Conservation (phyloP, 2,113 vertebrate genomes). For the Piaya cayana region DNA sequence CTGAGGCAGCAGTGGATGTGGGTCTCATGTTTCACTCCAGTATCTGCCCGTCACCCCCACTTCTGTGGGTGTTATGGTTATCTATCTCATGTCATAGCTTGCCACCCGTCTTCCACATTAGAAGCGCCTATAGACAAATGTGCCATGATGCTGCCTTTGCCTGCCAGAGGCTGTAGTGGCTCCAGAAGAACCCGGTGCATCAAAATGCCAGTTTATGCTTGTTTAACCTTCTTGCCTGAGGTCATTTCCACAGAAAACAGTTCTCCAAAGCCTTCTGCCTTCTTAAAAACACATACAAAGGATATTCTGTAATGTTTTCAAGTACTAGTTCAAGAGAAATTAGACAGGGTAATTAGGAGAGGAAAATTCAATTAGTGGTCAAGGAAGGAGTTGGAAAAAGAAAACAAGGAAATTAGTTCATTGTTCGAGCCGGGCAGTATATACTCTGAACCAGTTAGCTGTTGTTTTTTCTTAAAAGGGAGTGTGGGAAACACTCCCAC, state of each 20-base stretch:
- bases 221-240: background rate
- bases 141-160: background rate
- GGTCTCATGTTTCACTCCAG: background rate
- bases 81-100: background rate
- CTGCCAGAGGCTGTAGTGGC: background rate
- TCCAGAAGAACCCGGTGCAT: background rate
- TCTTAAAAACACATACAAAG: background rate
- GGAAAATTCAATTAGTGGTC: slow-evolving; percentile 18
- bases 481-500: background rate
- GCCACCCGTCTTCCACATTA: background rate
- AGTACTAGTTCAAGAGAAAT: background rate
- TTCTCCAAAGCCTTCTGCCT: background rate
- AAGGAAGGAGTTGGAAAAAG: background rate
- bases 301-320: background rate
- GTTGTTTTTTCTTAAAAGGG: background rate
- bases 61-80: background rate
- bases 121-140: background rate
- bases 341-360: background rate
- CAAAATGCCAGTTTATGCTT: background rate
- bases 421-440: slow-evolving; percentile 7
- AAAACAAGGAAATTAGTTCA: slow-evolving; percentile 25
- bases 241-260: background rate
- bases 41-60: background rate
- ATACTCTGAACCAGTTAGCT: background rate
- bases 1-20: background rate